Conservation (phyloP, 2,113 vertebrate genomes). For the Lepus timidus region DNA sequence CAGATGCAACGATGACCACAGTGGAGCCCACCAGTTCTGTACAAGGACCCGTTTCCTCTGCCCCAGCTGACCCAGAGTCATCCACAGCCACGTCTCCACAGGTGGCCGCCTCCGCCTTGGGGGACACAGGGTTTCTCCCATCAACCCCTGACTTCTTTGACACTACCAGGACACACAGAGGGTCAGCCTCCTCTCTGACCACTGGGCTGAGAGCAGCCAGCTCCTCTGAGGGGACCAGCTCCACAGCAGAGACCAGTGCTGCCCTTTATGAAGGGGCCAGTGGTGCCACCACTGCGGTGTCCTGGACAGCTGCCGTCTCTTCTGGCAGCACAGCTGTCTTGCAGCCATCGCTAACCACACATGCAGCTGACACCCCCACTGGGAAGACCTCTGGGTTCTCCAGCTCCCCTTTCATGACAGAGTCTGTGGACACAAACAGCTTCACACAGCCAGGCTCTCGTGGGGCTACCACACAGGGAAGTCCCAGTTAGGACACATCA, state of each 20-base stretch:
- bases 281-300: neutral
- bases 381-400: neutral
- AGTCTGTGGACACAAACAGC: too few species aligned
- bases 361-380: too few species aligned
- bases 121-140: neutral
- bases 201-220: too few species aligned
- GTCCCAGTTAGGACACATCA: too few species aligned
- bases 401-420: too few species aligned
- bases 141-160: neutral
- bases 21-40: neutral
- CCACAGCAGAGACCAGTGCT: neutral
- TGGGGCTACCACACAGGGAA: neutral
- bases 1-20: rapidly evolving
- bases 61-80: too few species aligned
- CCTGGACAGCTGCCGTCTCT: neutral
- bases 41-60: too few species aligned
- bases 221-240: neutral
- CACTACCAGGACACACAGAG: neutral
- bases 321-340: rapidly evolving
- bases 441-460: too few species aligned
- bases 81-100: neutral
- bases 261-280: too few species aligned
- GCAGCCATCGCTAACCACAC: neutral
- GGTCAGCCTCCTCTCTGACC: neutral
- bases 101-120: neutral